phyloP scores from a whole-genome alignment of 1,140 invertebrate species.

The Stegodyphus dumicola region DNA sequence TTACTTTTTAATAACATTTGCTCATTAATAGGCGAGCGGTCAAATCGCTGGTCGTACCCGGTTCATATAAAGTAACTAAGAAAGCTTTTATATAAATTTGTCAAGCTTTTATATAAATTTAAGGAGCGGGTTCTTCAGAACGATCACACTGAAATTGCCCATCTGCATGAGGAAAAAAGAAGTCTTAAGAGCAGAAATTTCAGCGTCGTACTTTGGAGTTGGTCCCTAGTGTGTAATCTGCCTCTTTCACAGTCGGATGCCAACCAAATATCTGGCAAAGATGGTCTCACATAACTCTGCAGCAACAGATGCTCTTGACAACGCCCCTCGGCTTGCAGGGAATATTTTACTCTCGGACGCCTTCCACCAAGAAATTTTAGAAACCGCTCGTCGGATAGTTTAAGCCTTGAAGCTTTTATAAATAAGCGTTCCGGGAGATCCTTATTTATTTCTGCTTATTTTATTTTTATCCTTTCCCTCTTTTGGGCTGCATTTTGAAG shows the following conservation, averaged over 20 bases:
- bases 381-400: neutral
- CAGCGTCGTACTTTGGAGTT: neutral
- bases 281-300: conserved; percentile 56
- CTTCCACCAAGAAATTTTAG: neutral
- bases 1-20: no score
- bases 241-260: conserved; percentile 57
- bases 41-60: no score
- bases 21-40: no score
- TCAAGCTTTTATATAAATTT: no score
- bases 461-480: neutral
- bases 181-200: no score
- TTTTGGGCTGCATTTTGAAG: no score
- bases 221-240: conserved; percentile 20
- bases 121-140: no score
- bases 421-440: neutral
- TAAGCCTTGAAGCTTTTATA: conserved; percentile 2
- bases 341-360: conserved; percentile 34
- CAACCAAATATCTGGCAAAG: conserved; percentile 59
- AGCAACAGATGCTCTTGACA: conserved; percentile 59
- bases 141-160: no score
- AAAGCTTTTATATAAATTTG: no score
- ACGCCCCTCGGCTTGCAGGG: conserved; percentile 8
- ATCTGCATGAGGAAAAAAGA: no score
- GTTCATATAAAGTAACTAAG: no score
- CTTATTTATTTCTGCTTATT: neutral